Base-by-base conservation (phyloP, 2,888 invertebrate species). In the Ganaspis brasiliensis region DNA sequence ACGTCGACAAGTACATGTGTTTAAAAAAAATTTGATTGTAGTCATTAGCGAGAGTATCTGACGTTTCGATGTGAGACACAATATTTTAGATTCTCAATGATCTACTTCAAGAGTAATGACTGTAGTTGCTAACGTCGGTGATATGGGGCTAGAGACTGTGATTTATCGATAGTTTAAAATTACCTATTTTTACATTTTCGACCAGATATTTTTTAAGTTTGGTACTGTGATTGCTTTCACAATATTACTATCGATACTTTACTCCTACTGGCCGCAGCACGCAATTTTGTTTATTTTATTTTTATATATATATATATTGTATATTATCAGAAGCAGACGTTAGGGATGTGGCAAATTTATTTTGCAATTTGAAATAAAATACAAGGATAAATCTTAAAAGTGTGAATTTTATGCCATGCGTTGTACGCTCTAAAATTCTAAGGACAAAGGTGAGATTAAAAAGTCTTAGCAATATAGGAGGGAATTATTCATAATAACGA, bases 271-370 rank as follows among this genome's bases (percentile, higher is more conserved):
- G 24, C 45, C 67, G n/a, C 67, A 45, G 26, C 45, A 67, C 37
- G 37, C 40, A 63, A 63, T 63, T 63, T 63, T 63, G 37, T 63
- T 63, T 63, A 63, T 63, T 63, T 40, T 40, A 67, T 67, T 67
- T 67, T 67, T 59, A 40, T 67, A 52, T 52, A 52, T 14, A 49
- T 40, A 63, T 67, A 67, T 67, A 49, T 67, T 49, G 67, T 67
- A 26, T 67, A 67, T 45, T 67, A 40, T 45, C 16, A 26, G 26
- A 24, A 63, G 21, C 37, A 40, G 63, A 40, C 21, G 35, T 40
- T 63, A 63, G 37, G 40, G 21, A 63, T 63, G 37, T 40, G 40
- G 63, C 12, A n/a, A 40, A 24, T 63, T 12, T 37, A 21, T 40
- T 40, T 40, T 63, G 63, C 63, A 63, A 40, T 37, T 40, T 63